phyloP scores from a whole-genome alignment of 1,140 invertebrate species.

The Acromyrmex heyeri region DNA sequence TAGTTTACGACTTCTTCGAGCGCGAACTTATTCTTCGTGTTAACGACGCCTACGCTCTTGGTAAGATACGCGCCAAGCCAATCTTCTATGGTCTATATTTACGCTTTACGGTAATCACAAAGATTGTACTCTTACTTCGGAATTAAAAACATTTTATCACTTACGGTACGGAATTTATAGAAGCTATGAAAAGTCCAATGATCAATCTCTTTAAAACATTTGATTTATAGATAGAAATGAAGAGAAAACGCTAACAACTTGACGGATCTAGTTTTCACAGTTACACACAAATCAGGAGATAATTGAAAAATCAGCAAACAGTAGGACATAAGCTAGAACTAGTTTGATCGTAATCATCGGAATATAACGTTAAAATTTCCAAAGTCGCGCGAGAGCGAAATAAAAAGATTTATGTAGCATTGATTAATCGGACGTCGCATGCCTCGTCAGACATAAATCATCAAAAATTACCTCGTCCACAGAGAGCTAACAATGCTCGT shows the following conservation, averaged over 20 bases:
- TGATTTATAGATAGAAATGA: not conserved
- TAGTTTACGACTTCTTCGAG: conserved; percentile 24
- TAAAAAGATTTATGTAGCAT: not conserved
- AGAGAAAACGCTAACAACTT: not conserved
- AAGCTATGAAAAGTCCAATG: conserved; percentile 6
- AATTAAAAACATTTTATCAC: conserved; percentile 44
- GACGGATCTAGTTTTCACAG: not conserved
- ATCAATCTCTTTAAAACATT: not conserved
- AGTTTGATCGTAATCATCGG: not conserved
- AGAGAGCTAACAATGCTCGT: not conserved
- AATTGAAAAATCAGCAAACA: not conserved
- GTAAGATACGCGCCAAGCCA: conserved; percentile 11
- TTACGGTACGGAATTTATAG: conserved; percentile 4
- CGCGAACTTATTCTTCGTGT: conserved; percentile 5
- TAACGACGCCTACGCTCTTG: conserved; percentile 24
- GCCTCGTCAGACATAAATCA: not conserved
- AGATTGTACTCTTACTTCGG: conserved; percentile 19
- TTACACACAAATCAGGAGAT: not conserved
- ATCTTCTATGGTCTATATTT: conserved; percentile 46
- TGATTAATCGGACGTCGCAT: not conserved
- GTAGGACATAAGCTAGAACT: not conserved
- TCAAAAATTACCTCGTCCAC: not conserved
- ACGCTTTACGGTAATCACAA: conserved; percentile 49
- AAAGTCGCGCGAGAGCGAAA: not conserved
- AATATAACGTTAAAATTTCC: not conserved